Evolutionary conservation across 2,797 vertebrate genomes (phyloP).

Genomic region (Girardinus metallicus): DNA sequence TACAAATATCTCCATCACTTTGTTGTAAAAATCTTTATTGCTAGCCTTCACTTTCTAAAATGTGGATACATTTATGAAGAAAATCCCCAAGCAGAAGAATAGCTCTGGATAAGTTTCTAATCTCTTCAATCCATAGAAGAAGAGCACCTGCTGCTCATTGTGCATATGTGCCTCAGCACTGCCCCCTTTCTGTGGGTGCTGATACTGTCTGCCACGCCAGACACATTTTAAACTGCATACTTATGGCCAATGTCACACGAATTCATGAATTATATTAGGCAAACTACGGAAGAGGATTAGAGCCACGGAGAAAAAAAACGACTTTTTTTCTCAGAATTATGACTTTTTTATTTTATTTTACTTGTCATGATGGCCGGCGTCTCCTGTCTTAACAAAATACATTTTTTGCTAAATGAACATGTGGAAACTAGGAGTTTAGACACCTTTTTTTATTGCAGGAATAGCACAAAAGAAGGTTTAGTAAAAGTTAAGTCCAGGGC

Average conservation of each 20-base stretch:
- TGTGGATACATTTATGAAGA: not conserved
- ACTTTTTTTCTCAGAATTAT: too few species aligned
- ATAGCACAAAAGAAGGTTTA: not conserved
- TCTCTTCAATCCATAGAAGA: not conserved
- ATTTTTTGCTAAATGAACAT: not conserved
- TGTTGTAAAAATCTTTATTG: not conserved
- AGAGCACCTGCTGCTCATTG: not conserved
- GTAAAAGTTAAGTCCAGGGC: not conserved
- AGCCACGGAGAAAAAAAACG: too few species aligned
- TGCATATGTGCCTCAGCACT: not conserved
- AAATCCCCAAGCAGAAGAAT: not conserved
- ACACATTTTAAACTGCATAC: not conserved
- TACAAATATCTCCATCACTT: not conserved
- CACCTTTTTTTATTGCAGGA: not conserved
- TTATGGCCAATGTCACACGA: too few species aligned
- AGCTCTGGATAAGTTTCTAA: not conserved
- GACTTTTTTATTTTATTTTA: too few species aligned
- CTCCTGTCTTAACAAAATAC: too few species aligned
- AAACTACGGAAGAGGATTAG: too few species aligned
- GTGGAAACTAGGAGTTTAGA: not conserved
- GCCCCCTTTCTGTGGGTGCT: too few species aligned
- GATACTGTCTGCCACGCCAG: not conserved
- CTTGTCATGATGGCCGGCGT: too few species aligned
- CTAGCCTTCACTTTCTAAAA: not conserved
- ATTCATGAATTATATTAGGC: too few species aligned